Base-by-base conservation (phyloP, 2,113 vertebrate species). In the Menidia beryllina region DNA sequence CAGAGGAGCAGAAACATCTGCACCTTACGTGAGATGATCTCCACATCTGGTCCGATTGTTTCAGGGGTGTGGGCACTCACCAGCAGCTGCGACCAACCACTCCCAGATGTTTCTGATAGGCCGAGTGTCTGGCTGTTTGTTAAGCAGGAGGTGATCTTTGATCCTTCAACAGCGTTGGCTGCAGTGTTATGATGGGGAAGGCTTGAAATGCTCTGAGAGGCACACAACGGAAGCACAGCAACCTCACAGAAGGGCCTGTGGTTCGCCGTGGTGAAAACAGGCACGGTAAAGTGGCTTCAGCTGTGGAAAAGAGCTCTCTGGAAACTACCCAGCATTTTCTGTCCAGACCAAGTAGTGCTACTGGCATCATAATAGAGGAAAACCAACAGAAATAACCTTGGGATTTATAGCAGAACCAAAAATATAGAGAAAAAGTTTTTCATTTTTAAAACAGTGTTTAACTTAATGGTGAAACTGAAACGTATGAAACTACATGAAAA, bases 51-150 rank as follows among this genome's bases (percentile, higher is more conserved):
- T 87, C 79, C 62, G 66, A 86, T 87, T 89, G 80, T 84, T 83
- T 61, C 52, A 64, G 69, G 85, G 86, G 85, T 72, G 91, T 86
- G 91, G 89, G 89, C 91, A 89, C 38, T 47, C 68, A 75, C 80
- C 72, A 43, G 82, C 91, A 92, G 91, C 91, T 91, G 91, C 83
- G 72, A 50, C 79, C 91, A 78, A 87, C 82, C 72, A 67, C 82
- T 83, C 84, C 92, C 92, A 93, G 88, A 93, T 93, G 93, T 91
- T 90, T 83, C 82, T 73, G 83, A 90, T 88, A 79, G 88, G 89
- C 80, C 65, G 77, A 69, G 85, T 89, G 85, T 91, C 85, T 82
- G 45, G 74, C 71, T 91, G 91, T 90, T 93, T 91, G 91, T 86
- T 79, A 89, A 81, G 88, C 79, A 74, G 77, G 75, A 86, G 84